Evolutionary conservation across 2,888 invertebrate species (phyloP).

Genomic region (Lissocephala sabroskyi): DNA sequence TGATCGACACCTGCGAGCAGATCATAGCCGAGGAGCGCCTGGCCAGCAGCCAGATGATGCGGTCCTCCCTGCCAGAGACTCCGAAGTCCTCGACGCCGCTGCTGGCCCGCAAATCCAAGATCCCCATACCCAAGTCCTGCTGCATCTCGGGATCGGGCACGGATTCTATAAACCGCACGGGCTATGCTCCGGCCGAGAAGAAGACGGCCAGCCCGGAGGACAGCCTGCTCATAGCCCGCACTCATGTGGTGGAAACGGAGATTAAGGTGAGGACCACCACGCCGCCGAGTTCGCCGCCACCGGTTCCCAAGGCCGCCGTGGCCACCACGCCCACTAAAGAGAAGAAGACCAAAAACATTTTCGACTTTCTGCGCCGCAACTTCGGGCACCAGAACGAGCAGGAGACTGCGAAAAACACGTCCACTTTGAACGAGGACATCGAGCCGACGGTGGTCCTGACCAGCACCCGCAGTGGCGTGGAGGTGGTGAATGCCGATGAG

Average conservation of each 20-base stretch:
- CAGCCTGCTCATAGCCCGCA: slow-evolving; percentile 61
- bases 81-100: slow-evolving; percentile 28
- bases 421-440: slow-evolving; percentile 31
- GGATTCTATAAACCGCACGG: slow-evolving; percentile 55
- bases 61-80: slow-evolving; percentile 35
- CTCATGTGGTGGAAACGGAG: slow-evolving; percentile 69
- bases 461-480: slow-evolving; percentile 45
- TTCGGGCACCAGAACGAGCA: slow-evolving; percentile 61
- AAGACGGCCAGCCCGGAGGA: slow-evolving; percentile 26
- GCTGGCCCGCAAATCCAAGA: slow-evolving; percentile 51
- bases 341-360: slow-evolving; percentile 71
- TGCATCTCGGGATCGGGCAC: slow-evolving; percentile 53
- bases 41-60: slow-evolving; percentile 54
- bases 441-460: slow-evolving; percentile 38
- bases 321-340: slow-evolving; percentile 27
- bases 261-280: slow-evolving; percentile 67
- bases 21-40: slow-evolving; percentile 66
- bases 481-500: slow-evolving; percentile 55
- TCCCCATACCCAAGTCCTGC: slow-evolving; percentile 55
- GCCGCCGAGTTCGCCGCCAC: slow-evolving; percentile 52
- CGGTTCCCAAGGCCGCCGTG: slow-evolving; percentile 9
- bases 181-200: slow-evolving; percentile 24
- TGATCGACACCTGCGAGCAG: slow-evolving; percentile 64
- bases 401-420: slow-evolving; percentile 30
- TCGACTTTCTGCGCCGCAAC: slow-evolving; percentile 72